phyloP scores from a whole-genome alignment of 2,113 vertebrate genomes.

The Grantiella picta region DNA sequence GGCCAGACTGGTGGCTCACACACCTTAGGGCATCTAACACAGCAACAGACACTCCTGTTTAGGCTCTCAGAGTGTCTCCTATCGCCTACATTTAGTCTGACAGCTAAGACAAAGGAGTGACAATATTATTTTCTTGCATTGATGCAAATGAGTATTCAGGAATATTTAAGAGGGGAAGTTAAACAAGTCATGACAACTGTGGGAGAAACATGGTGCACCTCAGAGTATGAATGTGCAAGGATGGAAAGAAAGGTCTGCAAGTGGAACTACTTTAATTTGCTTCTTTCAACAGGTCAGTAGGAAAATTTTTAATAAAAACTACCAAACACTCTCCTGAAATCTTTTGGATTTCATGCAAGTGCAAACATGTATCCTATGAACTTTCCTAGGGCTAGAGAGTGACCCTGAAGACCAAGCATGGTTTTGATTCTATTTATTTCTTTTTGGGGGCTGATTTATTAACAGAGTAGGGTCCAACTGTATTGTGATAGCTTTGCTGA shows the following conservation, averaged over 20 bases:
- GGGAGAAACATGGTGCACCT: background rate
- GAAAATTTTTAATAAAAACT: background rate
- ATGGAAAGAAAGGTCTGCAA: background rate
- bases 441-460: background rate
- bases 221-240: background rate
- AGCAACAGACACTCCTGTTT: background rate
- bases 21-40: background rate
- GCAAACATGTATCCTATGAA: background rate
- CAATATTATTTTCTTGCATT: background rate
- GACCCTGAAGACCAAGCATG: background rate
- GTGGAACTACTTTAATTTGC: background rate
- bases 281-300: background rate
- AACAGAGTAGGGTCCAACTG: background rate
- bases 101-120: background rate
- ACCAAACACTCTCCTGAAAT: background rate
- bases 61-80: background rate
- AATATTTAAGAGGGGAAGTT: background rate
- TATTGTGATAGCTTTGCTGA: background rate
- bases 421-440: background rate
- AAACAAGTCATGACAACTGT: background rate
- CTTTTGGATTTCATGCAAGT: background rate
- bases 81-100: background rate
- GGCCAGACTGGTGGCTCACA: background rate
- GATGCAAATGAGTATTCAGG: background rate
- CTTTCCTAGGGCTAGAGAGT: background rate